Evolutionary conservation across 2,888 invertebrate genomes (phyloP), one percentile per base, ranked within the genome.

Genomic region (Acanthococcus lagerstroemiae): DNA sequence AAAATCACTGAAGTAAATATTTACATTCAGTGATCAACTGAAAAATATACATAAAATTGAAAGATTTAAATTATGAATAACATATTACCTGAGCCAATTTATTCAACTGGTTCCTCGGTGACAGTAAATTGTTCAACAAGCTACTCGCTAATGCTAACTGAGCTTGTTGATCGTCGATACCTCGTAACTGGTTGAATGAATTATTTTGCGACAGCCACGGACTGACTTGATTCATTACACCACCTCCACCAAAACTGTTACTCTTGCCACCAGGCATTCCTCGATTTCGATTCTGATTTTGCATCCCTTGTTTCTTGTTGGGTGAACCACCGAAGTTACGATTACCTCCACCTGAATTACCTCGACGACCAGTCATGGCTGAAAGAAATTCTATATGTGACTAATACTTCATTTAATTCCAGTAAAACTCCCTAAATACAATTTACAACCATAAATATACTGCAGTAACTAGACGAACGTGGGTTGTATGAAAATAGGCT

Each of bases 121-220:
- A 26, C 46, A 66, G 30, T 27, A 66, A 27, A 46, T 66, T 66
- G 21, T 66, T 66, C 21, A 66, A 21, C 46, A 66, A 56, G 48
- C 48, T 66, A 19, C 66, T 66, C n/a, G 66, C 66, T 21, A 66
- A 27, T 17, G 56, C 66, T 15, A 66, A 46, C 24, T 66, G 66
- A 15, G 66, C 55, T 56, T 66, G 66, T 25, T 55, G 66, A 56
- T 66, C 66, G 17, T 52, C 54, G 4, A 61, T 4, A 12, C 22
- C 22, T 37, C 48, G 37, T 17, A 4, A 17, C 3, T 30, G 27
- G 19, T 21, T 21, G 15, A n/a, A 15, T 4, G 37, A 27, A 26
- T n/a, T 56, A 56, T 17, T 66, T 22, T 48, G 46, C 0, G 66
- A 56, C 17, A 66, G 19, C 66, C 66, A 66, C 6, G 66, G 66